Conservation (phyloP, 2,113 vertebrate genomes). For the Neogale vison region DNA sequence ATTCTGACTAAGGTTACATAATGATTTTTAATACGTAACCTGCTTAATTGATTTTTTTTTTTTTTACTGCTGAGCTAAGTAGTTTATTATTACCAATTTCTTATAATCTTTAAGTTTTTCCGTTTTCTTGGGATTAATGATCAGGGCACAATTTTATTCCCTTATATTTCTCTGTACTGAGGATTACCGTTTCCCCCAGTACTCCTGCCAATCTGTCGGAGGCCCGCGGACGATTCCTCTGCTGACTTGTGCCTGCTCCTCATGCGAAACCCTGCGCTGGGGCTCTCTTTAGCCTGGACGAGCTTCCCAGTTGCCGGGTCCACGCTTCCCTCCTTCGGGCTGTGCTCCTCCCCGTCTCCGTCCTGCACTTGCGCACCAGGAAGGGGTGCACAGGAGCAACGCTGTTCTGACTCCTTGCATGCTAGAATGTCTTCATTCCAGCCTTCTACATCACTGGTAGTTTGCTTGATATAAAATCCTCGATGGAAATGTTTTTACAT, state of each 20-base stretch:
- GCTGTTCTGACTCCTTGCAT: background rate
- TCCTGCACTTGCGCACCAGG: too few relatives aligned
- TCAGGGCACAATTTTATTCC: background rate
- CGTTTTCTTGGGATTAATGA: too few relatives aligned
- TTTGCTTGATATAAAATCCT: background rate
- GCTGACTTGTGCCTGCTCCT: background rate
- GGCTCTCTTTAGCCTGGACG: background rate
- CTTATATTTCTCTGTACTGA: background rate
- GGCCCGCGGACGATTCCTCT: accelerated
- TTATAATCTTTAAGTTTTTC: background rate
- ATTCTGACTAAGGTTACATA: background rate
- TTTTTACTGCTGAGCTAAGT: background rate
- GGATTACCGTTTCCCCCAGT: background rate
- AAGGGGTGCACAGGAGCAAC: too few relatives aligned
- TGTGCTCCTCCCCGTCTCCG: too few relatives aligned
- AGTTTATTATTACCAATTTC: background rate
- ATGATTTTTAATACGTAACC: background rate
- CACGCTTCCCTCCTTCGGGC: accelerated
- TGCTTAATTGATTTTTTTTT: background rate
- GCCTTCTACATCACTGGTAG: background rate
- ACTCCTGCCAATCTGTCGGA: background rate
- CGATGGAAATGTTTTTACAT: background rate
- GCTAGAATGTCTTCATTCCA: background rate
- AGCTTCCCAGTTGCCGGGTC: accelerated
- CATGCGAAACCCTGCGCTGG: accelerated